Conservation (phyloP, 1,140 invertebrate species). For the Delia radicum region DNA sequence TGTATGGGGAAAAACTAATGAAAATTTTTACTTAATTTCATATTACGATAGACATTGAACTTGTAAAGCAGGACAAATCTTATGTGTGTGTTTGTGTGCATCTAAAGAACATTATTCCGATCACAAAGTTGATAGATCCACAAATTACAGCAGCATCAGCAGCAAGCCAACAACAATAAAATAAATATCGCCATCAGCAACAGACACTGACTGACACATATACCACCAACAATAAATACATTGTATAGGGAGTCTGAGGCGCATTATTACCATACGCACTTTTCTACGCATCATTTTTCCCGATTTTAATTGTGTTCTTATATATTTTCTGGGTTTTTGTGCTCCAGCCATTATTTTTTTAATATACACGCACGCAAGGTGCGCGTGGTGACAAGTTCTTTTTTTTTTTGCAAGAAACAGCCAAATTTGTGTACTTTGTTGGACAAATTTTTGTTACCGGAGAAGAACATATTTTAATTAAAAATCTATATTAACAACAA, state of each 20-base stretch:
- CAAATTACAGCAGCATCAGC: too few relatives aligned
- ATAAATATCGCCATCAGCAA: not conserved
- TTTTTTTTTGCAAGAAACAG: not conserved
- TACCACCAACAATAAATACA: too few relatives aligned
- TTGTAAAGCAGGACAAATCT: not conserved
- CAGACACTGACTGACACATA: not conserved
- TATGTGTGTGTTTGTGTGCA: too few relatives aligned
- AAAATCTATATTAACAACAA: conserved; percentile 22
- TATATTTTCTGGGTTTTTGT: too few relatives aligned
- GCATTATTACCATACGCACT: not conserved
- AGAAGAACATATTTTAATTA: too few relatives aligned
- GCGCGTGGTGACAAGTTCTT: not conserved
- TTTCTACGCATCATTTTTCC: too few relatives aligned
- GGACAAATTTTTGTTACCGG: too few relatives aligned
- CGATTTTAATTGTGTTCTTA: not conserved
- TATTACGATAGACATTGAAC: not conserved
- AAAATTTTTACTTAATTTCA: not conserved
- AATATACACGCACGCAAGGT: not conserved
- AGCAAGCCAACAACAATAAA: too few relatives aligned
- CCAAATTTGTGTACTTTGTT: too few relatives aligned
- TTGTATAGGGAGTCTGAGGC: not conserved
- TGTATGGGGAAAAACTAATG: not conserved
- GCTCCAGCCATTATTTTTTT: not conserved
- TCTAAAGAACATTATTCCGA: too few relatives aligned
- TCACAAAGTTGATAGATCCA: too few relatives aligned